These are phyloP conservation scores for Thunnus maccoyii DNA, from an alignment of 2,113 vertebrate species.

Conservation along the genomic window DNA sequence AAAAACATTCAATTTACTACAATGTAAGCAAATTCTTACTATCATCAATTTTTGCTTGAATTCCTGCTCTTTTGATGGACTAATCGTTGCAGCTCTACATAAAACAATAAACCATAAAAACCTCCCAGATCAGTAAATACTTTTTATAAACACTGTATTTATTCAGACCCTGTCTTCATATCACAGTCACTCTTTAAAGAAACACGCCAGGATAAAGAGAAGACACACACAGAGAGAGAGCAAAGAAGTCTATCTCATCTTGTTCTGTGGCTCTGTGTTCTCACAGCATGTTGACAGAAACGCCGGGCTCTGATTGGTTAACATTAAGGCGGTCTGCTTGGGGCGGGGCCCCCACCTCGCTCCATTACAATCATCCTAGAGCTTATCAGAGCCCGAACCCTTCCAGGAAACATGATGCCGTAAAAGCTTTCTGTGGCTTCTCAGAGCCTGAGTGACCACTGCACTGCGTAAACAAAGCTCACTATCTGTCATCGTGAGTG, in stretches of 20 bases:
- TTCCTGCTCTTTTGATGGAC: no score
- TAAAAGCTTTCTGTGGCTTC: conserved; percentile 72
- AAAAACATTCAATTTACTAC: no score
- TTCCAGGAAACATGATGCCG: conserved; percentile 59
- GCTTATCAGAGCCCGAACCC: conserved; percentile 26
- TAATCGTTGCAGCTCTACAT: no score
- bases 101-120: no score
- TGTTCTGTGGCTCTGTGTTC: neutral
- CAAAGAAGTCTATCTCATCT: neutral
- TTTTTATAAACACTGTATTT: no score
- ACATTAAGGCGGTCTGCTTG: conserved; percentile 6
- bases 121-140: no score
- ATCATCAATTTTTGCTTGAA: no score
- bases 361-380: conserved; percentile 51
- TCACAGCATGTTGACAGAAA: conserved; percentile 17
- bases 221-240: neutral
- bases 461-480: conserved; percentile 47
- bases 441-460: conserved; percentile 30
- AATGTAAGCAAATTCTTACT: no score
- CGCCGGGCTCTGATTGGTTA: conserved; percentile 21
- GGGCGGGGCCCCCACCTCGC: conserved; percentile 5
- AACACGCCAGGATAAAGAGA: no score
- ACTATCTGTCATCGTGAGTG: neutral
- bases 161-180: no score
- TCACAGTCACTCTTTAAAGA: neutral